A percentile compares a stretch with the other conserved stretches of the same genome.
phyloP scores from a whole-genome alignment of 2,797 vertebrate genomes.

The Pangasius macronema region DNA sequence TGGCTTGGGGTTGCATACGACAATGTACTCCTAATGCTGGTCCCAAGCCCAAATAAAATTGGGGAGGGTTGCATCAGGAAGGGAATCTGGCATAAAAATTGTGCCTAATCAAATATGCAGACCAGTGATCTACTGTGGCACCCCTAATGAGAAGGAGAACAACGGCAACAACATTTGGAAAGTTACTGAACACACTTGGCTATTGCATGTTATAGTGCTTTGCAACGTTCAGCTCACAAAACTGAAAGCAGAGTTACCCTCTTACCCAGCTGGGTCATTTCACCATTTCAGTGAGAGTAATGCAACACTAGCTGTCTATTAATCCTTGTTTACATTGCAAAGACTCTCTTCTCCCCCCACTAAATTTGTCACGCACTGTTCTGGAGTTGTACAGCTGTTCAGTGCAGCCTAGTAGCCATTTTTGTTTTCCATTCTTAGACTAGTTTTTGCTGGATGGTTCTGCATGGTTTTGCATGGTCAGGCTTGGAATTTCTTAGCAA shows the following conservation, averaged over 20 bases:
- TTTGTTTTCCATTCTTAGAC: conserved; percentile 32
- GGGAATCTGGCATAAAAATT: too few species aligned
- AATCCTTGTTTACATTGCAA: conserved; percentile 68
- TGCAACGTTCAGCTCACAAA: conserved; percentile 55
- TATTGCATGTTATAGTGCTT: conserved; percentile 33
- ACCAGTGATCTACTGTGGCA: too few species aligned
- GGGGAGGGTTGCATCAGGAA: too few species aligned
- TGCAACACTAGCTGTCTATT: conserved; percentile 63
- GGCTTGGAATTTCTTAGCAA: not conserved
- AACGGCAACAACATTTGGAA: conserved; percentile 40
- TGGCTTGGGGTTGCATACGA: too few species aligned
- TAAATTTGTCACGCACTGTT: conserved; percentile 35
- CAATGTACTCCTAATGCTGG: too few species aligned
- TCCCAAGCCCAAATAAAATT: too few species aligned
- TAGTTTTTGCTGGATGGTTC: conserved; percentile 21
- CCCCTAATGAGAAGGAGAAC: too few species aligned
- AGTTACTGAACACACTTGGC: not conserved
- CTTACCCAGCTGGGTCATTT: conserved; percentile 41
- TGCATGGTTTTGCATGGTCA: conserved; percentile 32
- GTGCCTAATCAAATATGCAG: too few species aligned
- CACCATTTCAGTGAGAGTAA: conserved; percentile 58
- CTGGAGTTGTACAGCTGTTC: conserved; percentile 29
- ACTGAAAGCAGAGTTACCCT: conserved; percentile 67
- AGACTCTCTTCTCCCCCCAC: conserved; percentile 39
- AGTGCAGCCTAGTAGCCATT: conserved; percentile 5